Evolutionary conservation across 2,888 invertebrate genomes (phyloP), one percentile per base, ranked within the genome.

Genomic region (Cacoxenus indagator): DNA sequence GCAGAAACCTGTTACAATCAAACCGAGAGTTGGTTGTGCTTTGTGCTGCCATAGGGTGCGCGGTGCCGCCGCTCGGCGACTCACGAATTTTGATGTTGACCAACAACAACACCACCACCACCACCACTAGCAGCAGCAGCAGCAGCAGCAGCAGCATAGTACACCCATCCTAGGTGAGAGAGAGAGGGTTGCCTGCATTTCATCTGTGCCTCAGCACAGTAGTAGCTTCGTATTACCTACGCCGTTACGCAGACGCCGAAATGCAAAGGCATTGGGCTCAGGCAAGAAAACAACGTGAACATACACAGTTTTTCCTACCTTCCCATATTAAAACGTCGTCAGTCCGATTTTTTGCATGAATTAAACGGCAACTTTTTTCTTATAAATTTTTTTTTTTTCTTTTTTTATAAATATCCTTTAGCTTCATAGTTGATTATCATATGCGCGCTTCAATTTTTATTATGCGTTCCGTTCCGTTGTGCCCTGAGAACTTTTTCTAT

Each of bases 401-500:
- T 26, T 4, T 57, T 27, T 37, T 37, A 8, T 8, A 11, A 8
- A 14, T 19, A 22, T 51, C 51, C n/a, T 51, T 51, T 51, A 9
- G 19, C 31, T 45, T 71, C 57, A 65, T 71, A 70, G 76, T 81
- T 84, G 84, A 84, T 84, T 82, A 84, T 84, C 83, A 84, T 80
- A 78, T 75, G 80, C 79, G 83, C 81, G 79, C 76, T 82, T 59
- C 51, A 81, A 83, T 80, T 85, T 85, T 82, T 85, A 86, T 86
- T 86, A 86, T 86, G 17, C 48, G 57, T 27, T n/a, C n/a, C 27
- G 26, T 24, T 2, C 29, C 57, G 26, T 29, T 27, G 43, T 84
- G 86, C 86, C 86, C 86, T 87, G 86, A 87, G 86, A 87, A 87
- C 85, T 85, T 86, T 86, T 86, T 86, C 79, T 75, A 76, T 80